phyloP scores from a whole-genome alignment of 2,797 vertebrate species.

The Hippopotamyrus pictus region DNA sequence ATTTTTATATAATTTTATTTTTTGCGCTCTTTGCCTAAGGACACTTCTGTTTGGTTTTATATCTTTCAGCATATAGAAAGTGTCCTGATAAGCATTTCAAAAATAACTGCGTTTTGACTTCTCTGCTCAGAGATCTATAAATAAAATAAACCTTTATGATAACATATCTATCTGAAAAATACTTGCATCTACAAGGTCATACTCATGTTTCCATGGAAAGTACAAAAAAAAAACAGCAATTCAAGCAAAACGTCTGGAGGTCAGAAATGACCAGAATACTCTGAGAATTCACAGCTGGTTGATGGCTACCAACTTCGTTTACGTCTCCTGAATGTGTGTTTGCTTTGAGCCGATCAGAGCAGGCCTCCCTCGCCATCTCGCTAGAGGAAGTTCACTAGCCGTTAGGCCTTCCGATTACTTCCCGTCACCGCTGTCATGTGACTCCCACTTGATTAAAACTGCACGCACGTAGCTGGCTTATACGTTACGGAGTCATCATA shows the following conservation, averaged over 20 bases:
- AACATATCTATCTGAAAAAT: neutral
- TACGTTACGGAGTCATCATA: neutral
- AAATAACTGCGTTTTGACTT: neutral
- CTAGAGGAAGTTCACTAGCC: neutral
- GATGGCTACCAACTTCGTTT: neutral
- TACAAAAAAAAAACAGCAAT: neutral
- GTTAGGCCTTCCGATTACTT: neutral
- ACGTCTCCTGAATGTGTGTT: neutral
- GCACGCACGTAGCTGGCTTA: neutral
- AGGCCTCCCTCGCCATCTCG: neutral
- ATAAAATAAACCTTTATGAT: neutral
- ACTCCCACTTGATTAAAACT: neutral
- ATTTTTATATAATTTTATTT: neutral
- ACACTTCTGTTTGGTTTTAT: neutral
- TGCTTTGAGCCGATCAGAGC: neutral
- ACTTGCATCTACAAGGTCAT: neutral
- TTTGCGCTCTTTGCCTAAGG: neutral
- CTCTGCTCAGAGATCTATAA: neutral
- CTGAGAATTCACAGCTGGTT: neutral
- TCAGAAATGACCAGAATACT: neutral
- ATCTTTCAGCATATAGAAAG: neutral
- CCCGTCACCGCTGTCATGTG: neutral
- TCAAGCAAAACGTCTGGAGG: neutral
- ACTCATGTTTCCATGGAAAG: neutral
- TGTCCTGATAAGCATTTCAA: neutral